Evolutionary conservation across 2,113 vertebrate genomes (phyloP), one percentile per base, ranked within the genome.

Genomic region (Toxotes chatareus): DNA sequence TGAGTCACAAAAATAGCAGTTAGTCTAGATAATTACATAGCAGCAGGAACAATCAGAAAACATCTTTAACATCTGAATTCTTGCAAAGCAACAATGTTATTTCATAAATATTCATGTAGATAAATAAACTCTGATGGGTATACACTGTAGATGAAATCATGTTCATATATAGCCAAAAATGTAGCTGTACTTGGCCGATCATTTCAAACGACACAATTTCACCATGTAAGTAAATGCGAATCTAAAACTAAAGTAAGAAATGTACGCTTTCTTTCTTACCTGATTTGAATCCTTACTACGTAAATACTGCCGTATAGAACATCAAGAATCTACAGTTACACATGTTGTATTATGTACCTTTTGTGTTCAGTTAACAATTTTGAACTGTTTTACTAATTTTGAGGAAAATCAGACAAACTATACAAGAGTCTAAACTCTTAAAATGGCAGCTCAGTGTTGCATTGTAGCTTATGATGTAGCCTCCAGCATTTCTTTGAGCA

Each of bases 11-110:
- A 93, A 93, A 90, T 89, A 88, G 89, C 88, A 75, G 72, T 83
- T 49, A n/a, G 78, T 91, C 73, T 90, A 94, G 79, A 85, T 92
- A 91, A 92, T 93, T 82, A 90, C 85, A 93, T 92, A 94, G 93
- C 94, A 93, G 94, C 93, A 91, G 88, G 78, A 90, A 92, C 92
- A 92, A 88, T 93, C 85, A 92, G 87, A 86, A 93, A 90, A 90
- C 91, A 91, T 92, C 53, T 84, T 78, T 38, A 62, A 90, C 66
- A 40, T 88, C 62, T 88, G 65, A 59, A 73, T 76, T 82, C 60
- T 88, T 68, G 85, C 82, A 83, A 92, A 90, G 88, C 87, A 91
- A 89, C 77, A 84, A 60, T 64, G 8, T 27, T 75, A 82, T 82
- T 62, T 88, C 79, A 83, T 92, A 90, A 90, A 93, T 92, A 89